Evolutionary conservation across 2,113 vertebrate species (phyloP).

Genomic region (Pandion haliaetus): DNA sequence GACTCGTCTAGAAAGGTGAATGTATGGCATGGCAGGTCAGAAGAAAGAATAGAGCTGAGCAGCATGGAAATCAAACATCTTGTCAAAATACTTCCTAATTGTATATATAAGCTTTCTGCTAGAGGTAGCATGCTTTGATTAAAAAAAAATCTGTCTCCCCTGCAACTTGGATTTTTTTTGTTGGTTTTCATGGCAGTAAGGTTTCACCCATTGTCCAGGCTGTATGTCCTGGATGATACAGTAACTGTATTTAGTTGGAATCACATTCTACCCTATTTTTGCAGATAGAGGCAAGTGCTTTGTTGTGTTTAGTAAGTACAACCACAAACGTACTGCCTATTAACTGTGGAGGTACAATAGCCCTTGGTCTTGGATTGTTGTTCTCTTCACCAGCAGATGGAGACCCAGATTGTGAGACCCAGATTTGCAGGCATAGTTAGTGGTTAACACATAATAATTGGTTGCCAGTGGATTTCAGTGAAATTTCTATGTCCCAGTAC

Average conservation of each 20-base stretch:
- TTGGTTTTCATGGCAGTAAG: background rate
- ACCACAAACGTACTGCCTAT: fast-evolving
- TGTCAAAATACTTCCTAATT: background rate
- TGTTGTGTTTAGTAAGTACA: background rate
- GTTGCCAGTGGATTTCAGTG: background rate
- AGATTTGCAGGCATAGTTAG: background rate
- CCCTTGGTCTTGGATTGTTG: background rate
- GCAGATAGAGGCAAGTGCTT: background rate
- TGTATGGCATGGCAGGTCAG: background rate
- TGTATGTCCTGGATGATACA: background rate
- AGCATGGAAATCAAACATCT: background rate
- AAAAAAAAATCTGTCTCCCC: background rate
- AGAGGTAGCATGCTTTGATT: background rate
- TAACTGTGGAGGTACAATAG: background rate
- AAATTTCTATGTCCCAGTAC: background rate
- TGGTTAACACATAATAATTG: background rate
- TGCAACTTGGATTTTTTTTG: background rate
- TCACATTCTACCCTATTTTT: background rate
- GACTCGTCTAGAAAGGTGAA: background rate
- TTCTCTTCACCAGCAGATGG: conserved; percentile 24
- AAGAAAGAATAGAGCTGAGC: background rate
- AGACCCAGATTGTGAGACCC: background rate
- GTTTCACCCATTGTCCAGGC: background rate
- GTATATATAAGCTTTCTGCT: background rate
- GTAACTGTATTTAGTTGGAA: background rate